Base-by-base conservation (phyloP, 2,888 invertebrate genomes). In the Panorpa germanica region DNA sequence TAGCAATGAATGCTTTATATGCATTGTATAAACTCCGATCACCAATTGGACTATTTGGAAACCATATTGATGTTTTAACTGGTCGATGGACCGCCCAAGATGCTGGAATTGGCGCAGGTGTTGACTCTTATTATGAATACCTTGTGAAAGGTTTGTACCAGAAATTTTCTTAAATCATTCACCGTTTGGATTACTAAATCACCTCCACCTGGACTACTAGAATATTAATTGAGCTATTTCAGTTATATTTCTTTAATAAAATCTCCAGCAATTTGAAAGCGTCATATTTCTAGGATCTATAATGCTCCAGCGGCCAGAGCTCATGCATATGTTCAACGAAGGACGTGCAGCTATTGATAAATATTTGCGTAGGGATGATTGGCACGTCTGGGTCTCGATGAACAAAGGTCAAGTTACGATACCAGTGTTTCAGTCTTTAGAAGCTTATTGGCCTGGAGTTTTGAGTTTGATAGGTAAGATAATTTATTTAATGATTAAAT, bases 311-410 rank as follows among this genome's bases (percentile, higher is more conserved):
- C 70, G 75, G 39, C 91, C 96, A 0, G 77, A 88, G 44, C 54
- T 98, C 15, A 73, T 95, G 64, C 72, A 81, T 28, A 85, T 91
- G 69, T 98, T 96, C 47, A 63, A 74, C 34, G 81, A 80, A 43
- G 75, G 75, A 1, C 65, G 74, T 28, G 55, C 58, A 26, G 66
- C 76, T 1, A 81, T 86, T 23, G 83, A 86, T 45, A 78, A 78
- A 43, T 77, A 85, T 45, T 57, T 96, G 43, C 78, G 85, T 44
- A 75, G 81, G 44, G 93, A 91, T 42, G 95, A 98, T 51, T 99
- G 98, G 96, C 91, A 93, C 49, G 70, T 96, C 43, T 98, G 96
- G 96, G 96, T 90, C 1, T 83, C 90, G n/a, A 98, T 98, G 96
- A 69, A 77, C 25, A 83, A 90, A 44, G 96, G 88, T 0, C 82